phyloP scores from a whole-genome alignment of 2,888 invertebrate genomes.

The Agonopterix subpropinquella region DNA sequence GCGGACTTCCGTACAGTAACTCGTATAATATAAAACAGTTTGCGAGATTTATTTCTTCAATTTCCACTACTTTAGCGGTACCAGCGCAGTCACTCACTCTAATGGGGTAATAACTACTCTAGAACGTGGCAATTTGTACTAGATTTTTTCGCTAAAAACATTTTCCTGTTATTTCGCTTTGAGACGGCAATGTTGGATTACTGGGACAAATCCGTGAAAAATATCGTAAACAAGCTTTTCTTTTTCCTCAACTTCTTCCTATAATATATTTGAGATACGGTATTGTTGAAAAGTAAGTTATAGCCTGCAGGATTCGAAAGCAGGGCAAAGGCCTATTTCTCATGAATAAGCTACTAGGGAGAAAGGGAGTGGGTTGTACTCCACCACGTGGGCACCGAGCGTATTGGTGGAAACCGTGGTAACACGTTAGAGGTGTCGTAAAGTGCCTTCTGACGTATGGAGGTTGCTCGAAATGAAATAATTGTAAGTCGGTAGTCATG shows the following conservation, averaged over 20 bases:
- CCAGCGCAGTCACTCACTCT: slow-evolving; percentile 43
- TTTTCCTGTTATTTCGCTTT: slow-evolving; percentile 42
- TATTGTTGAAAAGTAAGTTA: no score
- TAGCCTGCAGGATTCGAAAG: no score
- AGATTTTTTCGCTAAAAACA: slow-evolving; percentile 42
- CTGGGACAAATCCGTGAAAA: slow-evolving; percentile 27
- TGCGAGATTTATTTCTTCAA: slow-evolving; percentile 47
- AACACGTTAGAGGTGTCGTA: no score
- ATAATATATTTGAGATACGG: no score
- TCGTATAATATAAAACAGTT: slow-evolving; percentile 26
- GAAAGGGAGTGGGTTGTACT: no score
- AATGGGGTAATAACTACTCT: slow-evolving; percentile 60
- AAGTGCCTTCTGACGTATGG: no score
- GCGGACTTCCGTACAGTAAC: neutral
- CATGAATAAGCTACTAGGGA: no score
- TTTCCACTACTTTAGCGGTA: slow-evolving; percentile 35
- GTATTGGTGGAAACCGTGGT: no score
- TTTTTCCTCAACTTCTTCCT: slow-evolving; percentile 8
- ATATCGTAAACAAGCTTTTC: slow-evolving; percentile 22
- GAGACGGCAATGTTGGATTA: slow-evolving; percentile 31
- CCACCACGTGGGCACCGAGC: no score
- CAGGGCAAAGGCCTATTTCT: no score
- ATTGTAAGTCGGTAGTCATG: no score
- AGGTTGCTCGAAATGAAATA: no score
- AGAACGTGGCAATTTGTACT: slow-evolving; percentile 52